phyloP scores from a whole-genome alignment of 2,113 vertebrate genomes.

The Prinia subflava region DNA sequence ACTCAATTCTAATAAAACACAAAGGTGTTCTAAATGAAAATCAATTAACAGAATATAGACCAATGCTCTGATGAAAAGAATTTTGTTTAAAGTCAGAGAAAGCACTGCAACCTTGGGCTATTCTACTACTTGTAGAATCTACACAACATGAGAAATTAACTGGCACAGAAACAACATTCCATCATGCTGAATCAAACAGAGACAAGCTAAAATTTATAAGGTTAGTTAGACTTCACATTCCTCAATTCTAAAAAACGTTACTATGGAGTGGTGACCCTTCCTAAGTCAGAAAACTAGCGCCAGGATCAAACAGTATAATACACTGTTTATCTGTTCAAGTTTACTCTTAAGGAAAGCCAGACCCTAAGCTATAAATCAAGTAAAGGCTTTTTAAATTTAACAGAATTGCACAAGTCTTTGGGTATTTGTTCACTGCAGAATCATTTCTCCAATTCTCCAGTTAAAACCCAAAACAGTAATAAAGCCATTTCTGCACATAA shows the following conservation, averaged over 20 bases:
- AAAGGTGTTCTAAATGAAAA: constrained; percentile 4
- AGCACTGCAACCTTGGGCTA: not conserved
- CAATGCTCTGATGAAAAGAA: not conserved
- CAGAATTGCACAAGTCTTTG: not conserved
- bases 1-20: constrained; percentile 8
- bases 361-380: not conserved
- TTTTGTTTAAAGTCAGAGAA: not conserved
- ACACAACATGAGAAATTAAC: constrained; percentile 14
- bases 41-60: not conserved
- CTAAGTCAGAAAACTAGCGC: not conserved
- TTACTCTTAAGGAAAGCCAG: not conserved
- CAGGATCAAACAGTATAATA: not conserved
- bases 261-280: not conserved
- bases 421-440: not conserved
- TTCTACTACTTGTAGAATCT: not conserved
- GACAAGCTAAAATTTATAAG: not conserved
- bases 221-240: not conserved
- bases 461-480: not conserved
- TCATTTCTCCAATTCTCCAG: not conserved
- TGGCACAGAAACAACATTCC: constrained; percentile 6
- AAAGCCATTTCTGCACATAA: not conserved
- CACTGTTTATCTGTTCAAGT: not conserved
- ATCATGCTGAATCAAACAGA: not conserved
- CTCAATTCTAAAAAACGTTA: not conserved
- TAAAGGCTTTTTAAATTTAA: not conserved